Conservation (phyloP, 2,113 vertebrate species). For the Bungarus multicinctus region DNA sequence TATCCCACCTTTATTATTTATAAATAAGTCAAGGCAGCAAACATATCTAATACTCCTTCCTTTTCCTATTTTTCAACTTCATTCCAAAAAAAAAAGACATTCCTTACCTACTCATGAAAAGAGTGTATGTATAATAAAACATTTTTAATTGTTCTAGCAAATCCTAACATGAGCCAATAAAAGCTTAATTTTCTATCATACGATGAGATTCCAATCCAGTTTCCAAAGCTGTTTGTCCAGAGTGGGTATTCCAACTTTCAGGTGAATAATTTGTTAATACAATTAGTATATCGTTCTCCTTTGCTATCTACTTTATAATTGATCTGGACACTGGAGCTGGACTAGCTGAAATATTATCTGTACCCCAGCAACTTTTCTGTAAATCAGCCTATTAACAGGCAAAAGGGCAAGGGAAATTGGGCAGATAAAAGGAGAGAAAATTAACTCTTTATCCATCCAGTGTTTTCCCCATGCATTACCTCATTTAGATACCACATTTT, state of each 20-base stretch:
- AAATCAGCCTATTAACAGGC: background rate
- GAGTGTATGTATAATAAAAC: background rate
- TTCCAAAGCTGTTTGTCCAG: background rate
- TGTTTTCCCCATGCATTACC: background rate
- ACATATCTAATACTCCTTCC: background rate
- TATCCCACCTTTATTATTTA: background rate
- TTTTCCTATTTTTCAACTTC: background rate
- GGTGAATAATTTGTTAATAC: background rate
- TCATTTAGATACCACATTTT: background rate
- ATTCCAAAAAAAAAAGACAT: background rate
- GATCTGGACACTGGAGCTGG: background rate
- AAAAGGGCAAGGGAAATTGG: background rate
- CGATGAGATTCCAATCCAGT: background rate
- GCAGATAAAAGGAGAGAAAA: background rate
- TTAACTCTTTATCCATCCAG: background rate
- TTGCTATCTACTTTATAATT: background rate
- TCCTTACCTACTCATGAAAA: background rate
- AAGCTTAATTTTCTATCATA: background rate
- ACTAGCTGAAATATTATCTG: background rate
- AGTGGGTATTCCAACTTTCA: background rate
- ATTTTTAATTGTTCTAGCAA: background rate
- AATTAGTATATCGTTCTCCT: background rate
- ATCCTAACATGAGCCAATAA: background rate
- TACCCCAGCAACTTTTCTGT: background rate
- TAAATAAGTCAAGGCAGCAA: background rate